phyloP scores from a whole-genome alignment of 2,113 vertebrate species.

The Pagrus major region DNA sequence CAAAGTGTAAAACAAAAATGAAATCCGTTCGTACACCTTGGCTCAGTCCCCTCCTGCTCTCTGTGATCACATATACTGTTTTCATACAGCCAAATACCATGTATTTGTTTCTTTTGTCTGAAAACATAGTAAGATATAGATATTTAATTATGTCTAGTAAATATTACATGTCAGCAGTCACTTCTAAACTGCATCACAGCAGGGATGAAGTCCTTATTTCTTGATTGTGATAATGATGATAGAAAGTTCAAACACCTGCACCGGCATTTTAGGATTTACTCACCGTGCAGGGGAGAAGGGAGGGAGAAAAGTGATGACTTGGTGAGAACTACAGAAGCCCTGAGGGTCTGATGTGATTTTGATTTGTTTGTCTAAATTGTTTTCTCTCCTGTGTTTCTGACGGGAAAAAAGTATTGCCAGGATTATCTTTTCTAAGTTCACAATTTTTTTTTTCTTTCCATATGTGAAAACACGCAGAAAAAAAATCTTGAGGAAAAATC shows the following conservation, averaged over 20 bases:
- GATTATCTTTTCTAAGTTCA: too few relatives aligned
- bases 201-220: background rate
- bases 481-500: too few relatives aligned
- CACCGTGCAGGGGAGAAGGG: too few relatives aligned
- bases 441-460: too few relatives aligned
- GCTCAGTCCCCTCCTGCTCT: background rate
- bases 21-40: background rate
- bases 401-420: too few relatives aligned
- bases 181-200: background rate
- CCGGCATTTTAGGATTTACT: background rate
- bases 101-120: background rate
- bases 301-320: too few relatives aligned
- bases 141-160: background rate
- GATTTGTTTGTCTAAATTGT: too few relatives aligned
- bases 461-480: too few relatives aligned
- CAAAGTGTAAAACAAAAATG: constrained; percentile 4
- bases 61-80: background rate
- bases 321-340: too few relatives aligned
- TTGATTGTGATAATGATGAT: background rate
- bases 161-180: background rate
- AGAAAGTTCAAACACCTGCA: background rate
- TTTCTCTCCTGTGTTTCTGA: too few relatives aligned
- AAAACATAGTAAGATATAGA: background rate
- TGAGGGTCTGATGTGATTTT: too few relatives aligned
- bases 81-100: background rate